These are phyloP conservation scores for Oligia latruncula DNA, from an alignment of 2,888 invertebrate genomes.

Conservation along the genomic window DNA sequence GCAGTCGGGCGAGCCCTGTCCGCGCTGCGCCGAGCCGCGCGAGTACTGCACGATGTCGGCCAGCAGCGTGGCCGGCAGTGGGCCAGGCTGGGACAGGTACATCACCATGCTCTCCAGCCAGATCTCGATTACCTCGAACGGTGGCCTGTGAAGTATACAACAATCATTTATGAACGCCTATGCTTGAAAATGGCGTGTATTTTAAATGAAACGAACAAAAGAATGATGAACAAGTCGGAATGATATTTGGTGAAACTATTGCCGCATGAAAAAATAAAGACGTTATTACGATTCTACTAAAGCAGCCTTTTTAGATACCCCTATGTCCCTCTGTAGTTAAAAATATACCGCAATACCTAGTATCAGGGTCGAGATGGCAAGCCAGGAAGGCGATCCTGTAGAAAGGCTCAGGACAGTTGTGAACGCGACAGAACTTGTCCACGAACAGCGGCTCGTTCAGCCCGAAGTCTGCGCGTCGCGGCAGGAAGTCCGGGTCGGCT, in stretches of 20 bases:
- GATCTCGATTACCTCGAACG: constrained; percentile 96
- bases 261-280: not conserved
- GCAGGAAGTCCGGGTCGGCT: constrained; percentile 98
- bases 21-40: constrained; percentile 81
- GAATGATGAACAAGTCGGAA: not conserved
- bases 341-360: constrained; percentile 90
- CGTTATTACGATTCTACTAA: not conserved
- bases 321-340: not conserved
- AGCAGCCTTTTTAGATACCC: not conserved
- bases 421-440: constrained; percentile 94
- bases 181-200: not conserved
- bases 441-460: constrained; percentile 96
- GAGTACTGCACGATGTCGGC: constrained; percentile 94
- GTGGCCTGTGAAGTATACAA: constrained; percentile 91
- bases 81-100: constrained; percentile 92
- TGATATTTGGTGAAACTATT: not conserved
- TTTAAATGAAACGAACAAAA: not conserved
- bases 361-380: constrained; percentile 97
- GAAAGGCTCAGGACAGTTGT: constrained; percentile 95
- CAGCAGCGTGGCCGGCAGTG: constrained; percentile 92
- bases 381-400: constrained; percentile 97
- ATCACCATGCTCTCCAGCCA: constrained; percentile 95
- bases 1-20: constrained; percentile 76
- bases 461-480: constrained; percentile 97
- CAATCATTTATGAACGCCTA: not conserved